Conservation (phyloP, 2,888 invertebrate genomes). For the Protonemura montana region DNA sequence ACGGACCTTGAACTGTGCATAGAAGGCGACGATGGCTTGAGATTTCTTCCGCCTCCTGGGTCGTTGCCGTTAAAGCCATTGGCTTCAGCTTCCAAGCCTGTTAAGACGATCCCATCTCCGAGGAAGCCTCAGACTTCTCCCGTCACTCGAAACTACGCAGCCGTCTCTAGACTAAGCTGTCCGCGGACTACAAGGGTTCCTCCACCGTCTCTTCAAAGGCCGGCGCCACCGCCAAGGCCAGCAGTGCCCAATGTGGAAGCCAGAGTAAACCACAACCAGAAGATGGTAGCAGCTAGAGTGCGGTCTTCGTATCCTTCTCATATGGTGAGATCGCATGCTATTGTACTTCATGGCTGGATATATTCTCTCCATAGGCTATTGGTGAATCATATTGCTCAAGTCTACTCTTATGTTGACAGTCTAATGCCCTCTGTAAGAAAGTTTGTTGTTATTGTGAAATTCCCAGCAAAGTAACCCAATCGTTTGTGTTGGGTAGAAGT, state of each 20-base stretch:
- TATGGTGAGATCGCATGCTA: background rate
- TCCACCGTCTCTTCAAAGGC: conserved; percentile 27
- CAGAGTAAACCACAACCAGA: background rate
- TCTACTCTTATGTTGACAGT: too few species aligned
- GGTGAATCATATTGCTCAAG: too few species aligned
- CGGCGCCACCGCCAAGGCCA: background rate
- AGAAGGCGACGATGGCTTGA: conserved; percentile 47
- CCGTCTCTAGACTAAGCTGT: conserved; percentile 18
- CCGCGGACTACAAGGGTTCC: conserved; percentile 38
- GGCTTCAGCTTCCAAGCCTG: background rate
- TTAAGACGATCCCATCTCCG: background rate
- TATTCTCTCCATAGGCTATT: too few species aligned
- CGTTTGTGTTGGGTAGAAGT: too few species aligned
- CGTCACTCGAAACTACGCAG: conserved; percentile 28
- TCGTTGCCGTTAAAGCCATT: background rate
- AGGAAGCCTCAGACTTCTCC: background rate
- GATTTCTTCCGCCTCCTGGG: conserved; percentile 44
- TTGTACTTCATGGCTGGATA: too few species aligned
- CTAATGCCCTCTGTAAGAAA: too few species aligned
- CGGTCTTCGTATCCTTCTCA: background rate
- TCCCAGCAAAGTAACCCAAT: too few species aligned
- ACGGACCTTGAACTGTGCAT: conserved; percentile 52
- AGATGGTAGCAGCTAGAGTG: background rate
- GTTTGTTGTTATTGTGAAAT: too few species aligned
- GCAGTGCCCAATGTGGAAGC: background rate